Percentiles rank a stretch among this genome's conserved stretches.
Conservation (phyloP, 1,140 invertebrate genomes). For the Brachionus rotundiformis region DNA sequence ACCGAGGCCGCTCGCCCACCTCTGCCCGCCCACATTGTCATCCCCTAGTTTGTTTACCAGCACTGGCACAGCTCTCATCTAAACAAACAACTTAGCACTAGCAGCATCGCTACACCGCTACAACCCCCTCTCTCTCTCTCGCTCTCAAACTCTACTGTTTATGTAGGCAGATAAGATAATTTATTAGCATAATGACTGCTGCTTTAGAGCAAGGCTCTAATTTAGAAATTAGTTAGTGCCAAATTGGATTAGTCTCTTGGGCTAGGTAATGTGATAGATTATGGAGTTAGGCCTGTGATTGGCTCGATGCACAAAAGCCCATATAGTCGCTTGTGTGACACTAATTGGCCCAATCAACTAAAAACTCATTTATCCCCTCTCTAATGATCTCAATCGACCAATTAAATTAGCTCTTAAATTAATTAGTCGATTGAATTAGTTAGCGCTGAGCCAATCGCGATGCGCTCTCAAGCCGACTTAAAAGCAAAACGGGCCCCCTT, state of each 20-base stretch:
- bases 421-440: constrained; percentile 4
- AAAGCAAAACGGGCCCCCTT: background rate
- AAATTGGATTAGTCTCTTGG: background rate
- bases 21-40: background rate
- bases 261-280: constrained; percentile 6
- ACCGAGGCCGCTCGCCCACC: background rate
- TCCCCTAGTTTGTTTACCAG: background rate
- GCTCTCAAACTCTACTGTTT: background rate
- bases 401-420: background rate
- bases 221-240: background rate
- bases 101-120: no score
- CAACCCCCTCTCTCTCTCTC: no score
- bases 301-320: background rate
- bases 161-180: constrained; percentile 44
- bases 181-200: constrained; percentile 13
- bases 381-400: background rate
- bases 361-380: background rate
- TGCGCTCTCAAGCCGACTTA: background rate
- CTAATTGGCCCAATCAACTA: background rate
- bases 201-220: background rate
- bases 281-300: constrained; percentile 9
- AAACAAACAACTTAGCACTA: background rate
- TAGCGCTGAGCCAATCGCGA: background rate
- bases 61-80: background rate
- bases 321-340: background rate